Base-by-base conservation (phyloP, 2,888 invertebrate genomes). In the Tiphia femorata region DNA sequence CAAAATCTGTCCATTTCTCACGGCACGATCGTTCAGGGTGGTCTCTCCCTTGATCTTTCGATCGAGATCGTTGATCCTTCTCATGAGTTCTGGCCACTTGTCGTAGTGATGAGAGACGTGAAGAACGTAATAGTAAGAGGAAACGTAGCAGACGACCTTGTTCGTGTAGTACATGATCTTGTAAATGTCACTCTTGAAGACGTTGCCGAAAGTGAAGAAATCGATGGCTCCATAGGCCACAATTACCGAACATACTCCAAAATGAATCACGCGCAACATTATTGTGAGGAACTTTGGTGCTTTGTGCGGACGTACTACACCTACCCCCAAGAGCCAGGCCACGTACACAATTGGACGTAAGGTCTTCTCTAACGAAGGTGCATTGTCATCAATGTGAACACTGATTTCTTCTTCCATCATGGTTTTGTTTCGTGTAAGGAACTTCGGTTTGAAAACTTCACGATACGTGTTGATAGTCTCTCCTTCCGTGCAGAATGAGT, bases 91-190 rank as follows among this genome's bases (percentile, higher is more conserved):
- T 0, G 72, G 68, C 78, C 78, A 78, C 21, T 73, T 78, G 2
- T 61, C 55, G 23, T 77, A 70, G 35, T 76, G 67, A 4, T 56
- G 49, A 14, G 72, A 21, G 12, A 73, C 72, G 10, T 76, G 73
- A 3, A 40, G 64, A 2, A 78, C 73, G 50, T 77, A 78, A 29
- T 78, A 78, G 19, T 77, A 78, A 1, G 77, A 68, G 0, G 78
- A 66, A 1, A 78, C 27, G 38, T 76, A 76, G 27, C 69, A 69
- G 2, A 72, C 57, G 0, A 65, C 70, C 44, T 78, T 77, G 64
- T 76, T 78, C 60, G 65, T 69, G 56, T 67, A 77, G 30, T 78
- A 78, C 71, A 78, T 78, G 17, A 78, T 78, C 44, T 75, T 73
- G 58, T 70, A 78, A 8, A 77, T 69, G 29, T 78, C 67, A 37